Base-by-base conservation (phyloP, 2,113 vertebrate genomes). In the Bucco capensis region DNA sequence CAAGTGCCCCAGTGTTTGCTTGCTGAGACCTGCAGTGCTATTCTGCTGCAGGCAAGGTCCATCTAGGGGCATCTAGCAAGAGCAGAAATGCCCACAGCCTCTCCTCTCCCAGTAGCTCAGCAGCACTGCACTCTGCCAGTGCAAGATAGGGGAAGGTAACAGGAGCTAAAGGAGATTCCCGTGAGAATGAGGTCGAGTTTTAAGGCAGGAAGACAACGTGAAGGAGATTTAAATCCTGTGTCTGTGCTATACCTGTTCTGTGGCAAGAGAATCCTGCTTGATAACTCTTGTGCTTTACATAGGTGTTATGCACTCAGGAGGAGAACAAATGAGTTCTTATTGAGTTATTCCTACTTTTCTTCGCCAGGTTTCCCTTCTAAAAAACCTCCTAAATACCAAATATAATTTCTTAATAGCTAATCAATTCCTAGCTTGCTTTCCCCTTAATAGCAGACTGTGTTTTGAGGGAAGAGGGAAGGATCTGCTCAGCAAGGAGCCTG, bases 251-350 rank as follows among this genome's bases (percentile, higher is more conserved):
- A 93, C 93, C 80, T 90, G 93, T 94, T 95, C 76, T 56, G 47
- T 51, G 40, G 51, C 90, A 89, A 70, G 88, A 93, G 86, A 74
- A 94, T 94, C 94, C 88, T 95, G 92, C 86, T 88, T 56, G 94
- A 89, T 95, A 94, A 67, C 73, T 83, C 79, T n/a, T 23, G n/a
- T 83, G 61, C 49, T 95, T 96, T 95, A 79, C 94, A 93, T 95
- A 91, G 80, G 47, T 24, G 35, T 74, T 91, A 80, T 28, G 64
- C 19, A 19, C 51, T 44, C 53, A 37, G 87, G 61, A 69, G 80
- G 76, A 50, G 94, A 95, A 66, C 83, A 86, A 88, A 91, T 83
- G 10, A 90, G 64, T 64, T 70, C 24, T 17, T 76, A 47, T 1
- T 83, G 15, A 6, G 62, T 64, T 71, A 15, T 16, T 47, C 11